These are phyloP conservation scores for Coleophora flavipennella DNA, from an alignment of 2,888 invertebrate species.

Conservation along the genomic window DNA sequence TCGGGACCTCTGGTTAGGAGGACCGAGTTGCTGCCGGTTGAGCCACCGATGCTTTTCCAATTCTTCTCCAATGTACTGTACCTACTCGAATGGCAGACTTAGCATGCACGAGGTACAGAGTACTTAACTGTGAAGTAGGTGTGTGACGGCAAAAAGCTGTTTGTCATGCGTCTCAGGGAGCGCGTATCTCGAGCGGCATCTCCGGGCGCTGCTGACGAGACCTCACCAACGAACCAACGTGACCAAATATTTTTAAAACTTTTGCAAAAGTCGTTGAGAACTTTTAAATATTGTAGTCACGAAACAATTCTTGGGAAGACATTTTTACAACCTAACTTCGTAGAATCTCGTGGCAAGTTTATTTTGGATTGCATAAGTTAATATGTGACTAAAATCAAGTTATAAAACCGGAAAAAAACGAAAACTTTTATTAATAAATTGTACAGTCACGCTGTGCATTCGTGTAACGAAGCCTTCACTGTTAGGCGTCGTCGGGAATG, in stretches of 20 bases:
- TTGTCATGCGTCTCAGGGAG: conserved; percentile 35
- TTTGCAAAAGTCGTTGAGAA: conserved; percentile 27
- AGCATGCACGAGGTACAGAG: conserved; percentile 25
- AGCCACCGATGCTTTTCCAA: too few species aligned
- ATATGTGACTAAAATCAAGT: too few species aligned
- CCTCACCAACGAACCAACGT: conserved; percentile 27
- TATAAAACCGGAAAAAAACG: too few species aligned
- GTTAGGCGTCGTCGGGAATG: conserved; percentile 17
- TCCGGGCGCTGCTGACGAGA: conserved; percentile 17
- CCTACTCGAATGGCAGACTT: conserved; percentile 10
- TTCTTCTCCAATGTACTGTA: conserved; percentile 13
- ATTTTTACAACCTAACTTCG: conserved; percentile 32
- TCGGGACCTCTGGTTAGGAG: too few species aligned
- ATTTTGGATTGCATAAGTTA: too few species aligned
- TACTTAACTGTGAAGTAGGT: conserved; percentile 26
- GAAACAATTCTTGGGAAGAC: conserved; percentile 38
- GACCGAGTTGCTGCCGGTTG: too few species aligned
- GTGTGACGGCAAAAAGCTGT: conserved; percentile 19
- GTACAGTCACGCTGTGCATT: too few species aligned
- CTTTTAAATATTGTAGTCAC: conserved; percentile 44
- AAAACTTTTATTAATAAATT: too few species aligned
- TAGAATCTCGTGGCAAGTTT: conserved; percentile 19
- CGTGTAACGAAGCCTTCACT: conserved; percentile 20
- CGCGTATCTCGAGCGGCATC: conserved; percentile 28
- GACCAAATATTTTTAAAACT: conserved; percentile 39